phyloP scores from a whole-genome alignment of 1,140 invertebrate species.

The Musca domestica region DNA sequence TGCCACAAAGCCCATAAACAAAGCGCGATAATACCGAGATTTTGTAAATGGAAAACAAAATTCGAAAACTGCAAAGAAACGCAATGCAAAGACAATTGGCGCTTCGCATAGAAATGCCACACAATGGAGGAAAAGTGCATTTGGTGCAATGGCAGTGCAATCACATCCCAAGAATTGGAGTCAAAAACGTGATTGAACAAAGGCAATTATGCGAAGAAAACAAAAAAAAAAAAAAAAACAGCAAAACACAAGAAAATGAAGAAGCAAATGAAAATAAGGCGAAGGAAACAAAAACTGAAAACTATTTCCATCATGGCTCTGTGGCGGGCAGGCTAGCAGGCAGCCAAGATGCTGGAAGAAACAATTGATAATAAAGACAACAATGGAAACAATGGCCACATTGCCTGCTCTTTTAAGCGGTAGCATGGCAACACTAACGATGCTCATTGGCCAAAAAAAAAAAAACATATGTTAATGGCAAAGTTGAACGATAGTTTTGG shows the following conservation, averaged over 20 bases:
- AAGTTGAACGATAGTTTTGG: background rate
- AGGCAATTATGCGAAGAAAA: background rate
- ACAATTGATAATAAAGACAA: background rate
- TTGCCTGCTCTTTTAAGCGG: background rate
- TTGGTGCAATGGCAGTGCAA: no score
- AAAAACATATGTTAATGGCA: background rate
- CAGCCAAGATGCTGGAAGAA: no score
- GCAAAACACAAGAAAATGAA: no score
- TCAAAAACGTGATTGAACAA: slow-evolving; percentile 21
- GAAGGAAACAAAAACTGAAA: no score
- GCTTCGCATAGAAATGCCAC: background rate
- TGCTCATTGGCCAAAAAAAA: no score
- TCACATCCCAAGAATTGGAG: background rate
- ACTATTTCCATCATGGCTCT: no score
- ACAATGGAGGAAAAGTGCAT: background rate
- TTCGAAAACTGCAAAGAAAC: background rate
- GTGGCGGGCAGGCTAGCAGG: no score
- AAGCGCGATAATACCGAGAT: background rate
- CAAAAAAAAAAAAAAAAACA: background rate
- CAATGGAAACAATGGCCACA: background rate
- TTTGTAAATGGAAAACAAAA: background rate
- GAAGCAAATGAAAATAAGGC: background rate
- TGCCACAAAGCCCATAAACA: background rate
- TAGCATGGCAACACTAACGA: no score
- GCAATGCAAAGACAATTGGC: background rate